Evolutionary conservation across 2,113 vertebrate species (phyloP), one percentile per base, ranked within the genome.

Genomic region (Calidris pygmaea): DNA sequence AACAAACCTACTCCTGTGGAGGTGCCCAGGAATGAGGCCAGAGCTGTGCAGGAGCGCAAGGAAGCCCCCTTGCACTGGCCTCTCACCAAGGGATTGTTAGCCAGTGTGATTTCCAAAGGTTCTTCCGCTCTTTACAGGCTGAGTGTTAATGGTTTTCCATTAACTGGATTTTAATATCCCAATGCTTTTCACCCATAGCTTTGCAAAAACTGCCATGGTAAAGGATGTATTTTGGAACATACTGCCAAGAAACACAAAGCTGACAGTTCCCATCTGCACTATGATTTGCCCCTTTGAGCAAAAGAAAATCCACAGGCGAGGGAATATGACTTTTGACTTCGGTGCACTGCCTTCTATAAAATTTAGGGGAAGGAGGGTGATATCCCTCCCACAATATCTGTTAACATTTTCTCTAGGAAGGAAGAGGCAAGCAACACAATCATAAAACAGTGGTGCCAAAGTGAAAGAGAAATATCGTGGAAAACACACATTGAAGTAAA

Each of bases 241-340:
- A 76, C 48, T 87, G 91, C 71, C 58, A 95, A 95, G 58, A 85
- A 92, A 65, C 62, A 85, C n/a, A 79, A 73, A 95, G 70, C 71
- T 90, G 84, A 92, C 73, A 90, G 83, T 91, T 93, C 62, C 80
- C 92, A 76, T 78, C 86, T 78, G 70, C 73, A 48, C 87, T 76
- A 87, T 0, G 5, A 80, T 66, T 92, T 85, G 70, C 70, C 58
- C 77, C 74, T 89, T 92, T 45, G 62, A 95, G 71, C 80, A 91
- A 83, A 73, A 50, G 77, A 94, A 90, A 95, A 93, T 73, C 84
- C 70, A 92, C 58, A 92, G 68, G 65, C 76, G 95, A 92, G 41
- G 65, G 53, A 95, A 89, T 68, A 78, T 1, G 1, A 81, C 62
- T 92, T 95, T 68, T 66, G 35, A 92, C 73, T 93, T 47, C 56